Conservation (phyloP, 2,888 invertebrate species). For the Scrobipalpa costella region DNA sequence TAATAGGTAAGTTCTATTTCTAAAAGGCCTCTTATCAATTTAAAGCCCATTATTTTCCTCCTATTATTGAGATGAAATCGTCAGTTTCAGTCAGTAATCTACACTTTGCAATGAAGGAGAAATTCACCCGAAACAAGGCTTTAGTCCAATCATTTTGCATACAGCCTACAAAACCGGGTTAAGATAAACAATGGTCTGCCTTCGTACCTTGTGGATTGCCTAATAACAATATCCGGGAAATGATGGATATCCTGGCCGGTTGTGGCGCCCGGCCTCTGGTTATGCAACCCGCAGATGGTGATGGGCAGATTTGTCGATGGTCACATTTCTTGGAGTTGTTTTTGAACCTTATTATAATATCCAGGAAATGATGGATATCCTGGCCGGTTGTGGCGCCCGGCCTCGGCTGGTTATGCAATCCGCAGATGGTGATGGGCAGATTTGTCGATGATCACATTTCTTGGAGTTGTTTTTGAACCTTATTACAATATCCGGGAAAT, state of each 20-base stretch:
- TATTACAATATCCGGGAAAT: conserved; percentile 43
- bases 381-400: conserved; percentile 26
- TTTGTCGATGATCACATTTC: conserved; percentile 30
- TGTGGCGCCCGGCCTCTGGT: conserved; percentile 26
- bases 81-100: conserved; percentile 7
- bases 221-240: conserved; percentile 43
- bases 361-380: conserved; percentile 47
- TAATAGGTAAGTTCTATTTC: too few species aligned
- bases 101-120: conserved; percentile 14
- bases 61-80: too few species aligned
- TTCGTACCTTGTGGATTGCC: conserved; percentile 43
- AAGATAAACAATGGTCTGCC: conserved; percentile 9
- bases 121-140: not conserved
- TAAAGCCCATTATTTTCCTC: too few species aligned
- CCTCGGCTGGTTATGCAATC: conserved; percentile 38
- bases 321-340: too few species aligned
- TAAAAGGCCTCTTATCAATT: too few species aligned
- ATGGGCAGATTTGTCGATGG: conserved; percentile 33
- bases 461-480: conserved; percentile 26
- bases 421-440: conserved; percentile 30
- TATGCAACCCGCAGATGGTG: conserved; percentile 38
- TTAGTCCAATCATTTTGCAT: conserved; percentile 7
- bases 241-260: conserved; percentile 47
- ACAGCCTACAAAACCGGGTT: conserved; percentile 8
- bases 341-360: conserved; percentile 43